A percentile compares a stretch with the other conserved stretches of the same genome.
These are phyloP conservation scores for Salvelinus alpinus DNA, from an alignment of 2,113 vertebrate genomes.

Conservation along the genomic window DNA sequence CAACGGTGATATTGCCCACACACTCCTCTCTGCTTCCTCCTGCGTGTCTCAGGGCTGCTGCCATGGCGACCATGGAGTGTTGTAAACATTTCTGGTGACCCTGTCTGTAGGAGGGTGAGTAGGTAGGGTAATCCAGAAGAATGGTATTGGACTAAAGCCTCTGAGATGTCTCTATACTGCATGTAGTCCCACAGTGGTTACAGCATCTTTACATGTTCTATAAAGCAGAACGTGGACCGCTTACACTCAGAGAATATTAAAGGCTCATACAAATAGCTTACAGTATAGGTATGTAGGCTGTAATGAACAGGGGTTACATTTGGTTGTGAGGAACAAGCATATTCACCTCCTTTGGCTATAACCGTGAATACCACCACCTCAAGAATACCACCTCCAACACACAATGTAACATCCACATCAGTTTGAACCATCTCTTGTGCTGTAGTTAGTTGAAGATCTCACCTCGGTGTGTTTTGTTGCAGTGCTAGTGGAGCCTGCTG, in stretches of 20 bases:
- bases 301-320: no score
- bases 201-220: not conserved
- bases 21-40: not conserved
- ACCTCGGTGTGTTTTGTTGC: not conserved
- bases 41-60: conserved; percentile 1
- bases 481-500: conserved; percentile 26
- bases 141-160: not conserved
- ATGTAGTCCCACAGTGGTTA: not conserved
- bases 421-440: no score
- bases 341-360: no score
- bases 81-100: not conserved
- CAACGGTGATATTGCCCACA: not conserved
- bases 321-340: no score
- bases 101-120: not conserved
- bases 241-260: no score
- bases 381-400: not conserved
- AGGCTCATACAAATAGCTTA: no score
- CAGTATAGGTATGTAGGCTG: no score
- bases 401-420: not conserved
- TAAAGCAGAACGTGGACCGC: not conserved
- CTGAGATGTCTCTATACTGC: not conserved
- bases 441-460: not conserved
- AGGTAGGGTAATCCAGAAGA: not conserved
- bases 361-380: not conserved
- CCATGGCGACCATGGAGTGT: not conserved